Percentiles rank a stretch among this genome's conserved stretches.
Conservation (phyloP, 2,113 vertebrate genomes). For the Ceuthmochares aereus region DNA sequence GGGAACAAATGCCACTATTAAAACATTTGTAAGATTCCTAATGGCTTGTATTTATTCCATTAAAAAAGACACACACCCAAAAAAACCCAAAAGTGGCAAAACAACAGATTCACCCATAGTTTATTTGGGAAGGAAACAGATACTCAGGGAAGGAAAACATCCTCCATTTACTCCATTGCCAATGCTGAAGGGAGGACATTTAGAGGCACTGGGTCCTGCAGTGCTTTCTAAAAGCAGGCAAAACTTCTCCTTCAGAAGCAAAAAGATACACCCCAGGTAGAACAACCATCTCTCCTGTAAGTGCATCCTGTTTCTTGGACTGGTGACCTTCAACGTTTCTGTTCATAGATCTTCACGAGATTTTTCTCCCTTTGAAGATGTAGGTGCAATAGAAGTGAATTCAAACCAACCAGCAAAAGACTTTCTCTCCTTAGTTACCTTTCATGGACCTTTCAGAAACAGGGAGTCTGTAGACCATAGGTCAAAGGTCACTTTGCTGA, state of each 20-base stretch:
- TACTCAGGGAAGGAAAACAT: conserved; percentile 41
- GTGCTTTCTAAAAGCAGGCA: background rate
- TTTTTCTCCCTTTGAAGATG: background rate
- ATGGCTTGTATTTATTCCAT: background rate
- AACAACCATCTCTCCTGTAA: background rate
- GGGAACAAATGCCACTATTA: background rate
- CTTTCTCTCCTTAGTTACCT: background rate
- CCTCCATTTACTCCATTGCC: background rate
- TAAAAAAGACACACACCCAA: background rate
- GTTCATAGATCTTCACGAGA: background rate
- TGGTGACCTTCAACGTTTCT: background rate
- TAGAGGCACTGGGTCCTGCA: background rate
- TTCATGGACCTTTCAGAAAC: background rate
- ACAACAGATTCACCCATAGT: background rate
- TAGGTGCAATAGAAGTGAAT: background rate
- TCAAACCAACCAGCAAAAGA: background rate
- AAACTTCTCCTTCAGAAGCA: background rate
- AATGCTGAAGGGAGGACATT: background rate
- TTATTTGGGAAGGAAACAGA: conserved; percentile 39
- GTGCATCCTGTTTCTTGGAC: background rate
- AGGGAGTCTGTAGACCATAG: background rate
- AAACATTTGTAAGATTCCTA: background rate
- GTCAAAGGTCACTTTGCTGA: background rate
- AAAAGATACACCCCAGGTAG: background rate
- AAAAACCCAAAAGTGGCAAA: background rate